Evolutionary conservation across 2,888 invertebrate genomes (phyloP).

Genomic region (Osmoderma eremita): DNA sequence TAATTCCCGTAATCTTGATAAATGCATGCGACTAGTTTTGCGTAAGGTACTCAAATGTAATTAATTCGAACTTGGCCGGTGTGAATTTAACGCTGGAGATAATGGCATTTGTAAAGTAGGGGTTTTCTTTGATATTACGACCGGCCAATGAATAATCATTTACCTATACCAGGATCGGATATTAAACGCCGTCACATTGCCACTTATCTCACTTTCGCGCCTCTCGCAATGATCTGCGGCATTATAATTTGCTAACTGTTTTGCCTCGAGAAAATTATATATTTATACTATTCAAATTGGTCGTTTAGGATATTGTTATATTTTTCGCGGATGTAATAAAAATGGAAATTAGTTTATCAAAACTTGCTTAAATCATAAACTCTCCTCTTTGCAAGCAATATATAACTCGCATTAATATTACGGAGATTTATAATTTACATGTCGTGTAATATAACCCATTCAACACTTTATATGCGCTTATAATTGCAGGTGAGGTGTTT

Average conservation of each 20-base stretch:
- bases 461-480: conserved; percentile 24
- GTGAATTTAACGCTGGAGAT: conserved; percentile 17
- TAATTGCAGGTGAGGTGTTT: not conserved
- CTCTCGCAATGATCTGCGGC: not conserved
- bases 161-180: not conserved
- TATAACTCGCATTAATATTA: conserved; percentile 10
- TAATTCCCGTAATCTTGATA: conserved; percentile 15
- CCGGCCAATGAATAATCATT: conserved; percentile 13
- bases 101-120: conserved; percentile 18
- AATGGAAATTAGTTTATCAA: conserved; percentile 20
- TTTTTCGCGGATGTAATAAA: conserved; percentile 3
- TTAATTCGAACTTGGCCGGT: conserved; percentile 13
- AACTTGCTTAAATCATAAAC: conserved; percentile 13
- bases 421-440: conserved; percentile 21
- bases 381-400: not conserved
- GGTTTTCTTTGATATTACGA: conserved; percentile 6
- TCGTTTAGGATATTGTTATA: not conserved
- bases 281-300: conserved; percentile 1
- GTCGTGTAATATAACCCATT: not conserved
- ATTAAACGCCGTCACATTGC: not conserved
- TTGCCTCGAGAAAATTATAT: conserved; percentile 7
- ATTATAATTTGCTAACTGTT: conserved; percentile 3
- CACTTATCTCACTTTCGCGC: not conserved
- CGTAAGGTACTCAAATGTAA: conserved; percentile 10
- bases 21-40: conserved; percentile 7